A percentile compares a stretch with the other conserved stretches of the same genome.
These are phyloP conservation scores for Rhabdomys pumilio DNA, from an alignment of 2,797 vertebrate species.

Conservation along the genomic window DNA sequence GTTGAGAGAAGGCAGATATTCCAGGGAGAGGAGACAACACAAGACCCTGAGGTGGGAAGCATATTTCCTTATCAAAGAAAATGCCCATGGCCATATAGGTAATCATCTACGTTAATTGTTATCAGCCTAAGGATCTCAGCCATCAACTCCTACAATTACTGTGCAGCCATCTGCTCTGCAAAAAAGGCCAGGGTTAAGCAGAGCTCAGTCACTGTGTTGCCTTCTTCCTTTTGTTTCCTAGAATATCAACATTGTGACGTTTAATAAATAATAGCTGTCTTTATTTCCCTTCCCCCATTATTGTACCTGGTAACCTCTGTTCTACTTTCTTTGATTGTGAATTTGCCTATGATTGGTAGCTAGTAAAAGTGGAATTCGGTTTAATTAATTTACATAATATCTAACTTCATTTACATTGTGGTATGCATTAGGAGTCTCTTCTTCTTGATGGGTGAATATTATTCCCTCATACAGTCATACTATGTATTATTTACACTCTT, in stretches of 20 bases:
- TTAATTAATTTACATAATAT: constrained; percentile 36
- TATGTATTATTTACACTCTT: not conserved
- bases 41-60: not conserved
- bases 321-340: constrained; percentile 34
- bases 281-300: not conserved
- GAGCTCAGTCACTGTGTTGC: not conserved
- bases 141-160: not conserved
- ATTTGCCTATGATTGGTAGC: not conserved
- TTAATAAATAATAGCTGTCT: not conserved
- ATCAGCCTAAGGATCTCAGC: not conserved
- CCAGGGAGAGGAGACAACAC: not conserved
- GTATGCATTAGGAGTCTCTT: not conserved
- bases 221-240: constrained; percentile 59
- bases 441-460: not conserved
- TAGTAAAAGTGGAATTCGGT: not conserved
- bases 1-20: not conserved
- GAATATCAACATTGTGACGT: not conserved
- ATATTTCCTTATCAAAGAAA: not conserved
- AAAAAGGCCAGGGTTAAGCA: not conserved
- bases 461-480: not conserved
- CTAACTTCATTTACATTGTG: not conserved
- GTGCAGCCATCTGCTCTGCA: too few species aligned
- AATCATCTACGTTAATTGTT: not conserved
- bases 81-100: not conserved
- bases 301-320: not conserved